A percentile compares a stretch with the other conserved stretches of the same genome.
Evolutionary conservation across 2,888 invertebrate genomes (phyloP).

Genomic region (Drosophila limbata): DNA sequence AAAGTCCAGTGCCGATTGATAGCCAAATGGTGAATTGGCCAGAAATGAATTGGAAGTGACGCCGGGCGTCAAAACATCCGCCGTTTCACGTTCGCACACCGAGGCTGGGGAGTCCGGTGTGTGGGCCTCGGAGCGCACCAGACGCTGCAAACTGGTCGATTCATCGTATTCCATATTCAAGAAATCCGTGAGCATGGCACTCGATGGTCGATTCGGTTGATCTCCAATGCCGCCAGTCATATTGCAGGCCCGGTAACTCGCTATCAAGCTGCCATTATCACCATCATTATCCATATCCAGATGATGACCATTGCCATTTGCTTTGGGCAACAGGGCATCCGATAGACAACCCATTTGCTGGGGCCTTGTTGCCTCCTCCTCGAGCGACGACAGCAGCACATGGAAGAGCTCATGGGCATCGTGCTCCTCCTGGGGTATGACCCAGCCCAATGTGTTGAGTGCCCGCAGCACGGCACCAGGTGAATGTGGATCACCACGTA

Average conservation of each 20-base stretch:
- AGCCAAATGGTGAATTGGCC: conserved; percentile 49
- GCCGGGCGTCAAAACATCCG: conserved; percentile 61
- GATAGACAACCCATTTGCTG: conserved; percentile 89
- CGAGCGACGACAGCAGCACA: conserved; percentile 94
- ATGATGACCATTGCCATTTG: background rate
- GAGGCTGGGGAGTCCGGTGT: conserved; percentile 85
- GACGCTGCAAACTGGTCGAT: conserved; percentile 83
- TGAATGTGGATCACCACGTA: conserved; percentile 87
- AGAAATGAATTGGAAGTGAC: conserved; percentile 30
- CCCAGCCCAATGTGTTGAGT: conserved; percentile 91
- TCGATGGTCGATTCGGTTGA: conserved; percentile 86
- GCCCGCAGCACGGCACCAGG: conserved; percentile 91
- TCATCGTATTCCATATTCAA: conserved; percentile 85
- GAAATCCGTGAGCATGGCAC: conserved; percentile 85
- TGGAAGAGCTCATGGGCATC: conserved; percentile 97
- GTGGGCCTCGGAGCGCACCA: conserved; percentile 85
- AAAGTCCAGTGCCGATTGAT: conserved; percentile 52
- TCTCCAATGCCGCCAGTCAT: conserved; percentile 54
- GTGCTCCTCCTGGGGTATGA: conserved; percentile 96
- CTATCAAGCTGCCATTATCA: conserved; percentile 22
- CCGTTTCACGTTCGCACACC: conserved; percentile 82
- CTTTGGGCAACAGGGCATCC: conserved; percentile 87
- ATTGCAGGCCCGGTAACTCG: conserved; percentile 27
- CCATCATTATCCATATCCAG: conserved; percentile 24
- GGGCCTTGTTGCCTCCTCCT: conserved; percentile 90